Conservation (phyloP, 1,140 invertebrate species). For the Palaemon carinicauda region DNA sequence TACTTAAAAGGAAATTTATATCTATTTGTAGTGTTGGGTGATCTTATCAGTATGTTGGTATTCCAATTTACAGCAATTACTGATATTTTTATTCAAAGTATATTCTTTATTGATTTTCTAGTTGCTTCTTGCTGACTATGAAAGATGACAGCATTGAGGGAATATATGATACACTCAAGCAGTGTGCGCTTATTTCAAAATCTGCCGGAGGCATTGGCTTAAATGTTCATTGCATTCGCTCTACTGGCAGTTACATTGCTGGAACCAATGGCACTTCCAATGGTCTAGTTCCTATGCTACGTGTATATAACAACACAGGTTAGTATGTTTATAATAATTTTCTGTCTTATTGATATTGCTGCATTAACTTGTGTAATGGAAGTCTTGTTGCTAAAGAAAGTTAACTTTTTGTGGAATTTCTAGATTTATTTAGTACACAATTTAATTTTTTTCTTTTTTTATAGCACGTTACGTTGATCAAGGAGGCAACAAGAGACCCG, state of each 20-base stretch:
- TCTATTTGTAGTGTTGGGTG: too few species aligned
- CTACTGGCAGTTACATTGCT: constrained; percentile 89
- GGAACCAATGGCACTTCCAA: constrained; percentile 96
- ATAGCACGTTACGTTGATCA: constrained; percentile 90
- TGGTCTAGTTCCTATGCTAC: constrained; percentile 96
- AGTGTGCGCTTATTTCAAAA: constrained; percentile 97
- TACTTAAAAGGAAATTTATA: too few species aligned
- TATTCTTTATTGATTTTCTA: too few species aligned
- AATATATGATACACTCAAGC: constrained; percentile 94
- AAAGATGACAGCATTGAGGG: constrained; percentile 96
- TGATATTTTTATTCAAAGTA: too few species aligned
- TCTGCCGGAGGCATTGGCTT: constrained; percentile 97
- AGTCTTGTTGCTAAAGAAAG: neutral
- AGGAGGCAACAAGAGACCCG: constrained; percentile 97
- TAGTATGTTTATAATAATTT: neutral
- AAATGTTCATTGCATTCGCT: constrained; percentile 95
- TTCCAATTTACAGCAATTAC: neutral
- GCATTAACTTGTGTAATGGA: neutral
- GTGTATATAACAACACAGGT: constrained; percentile 92
- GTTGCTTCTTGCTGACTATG: constrained; percentile 96
- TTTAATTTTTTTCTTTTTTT: neutral
- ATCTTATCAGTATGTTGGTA: too few species aligned
- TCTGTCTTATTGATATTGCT: neutral
- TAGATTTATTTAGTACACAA: neutral
- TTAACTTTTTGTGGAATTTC: too few species aligned